Evolutionary conservation across 2,888 invertebrate species (phyloP).

Genomic region (Malachius bipustulatus): DNA sequence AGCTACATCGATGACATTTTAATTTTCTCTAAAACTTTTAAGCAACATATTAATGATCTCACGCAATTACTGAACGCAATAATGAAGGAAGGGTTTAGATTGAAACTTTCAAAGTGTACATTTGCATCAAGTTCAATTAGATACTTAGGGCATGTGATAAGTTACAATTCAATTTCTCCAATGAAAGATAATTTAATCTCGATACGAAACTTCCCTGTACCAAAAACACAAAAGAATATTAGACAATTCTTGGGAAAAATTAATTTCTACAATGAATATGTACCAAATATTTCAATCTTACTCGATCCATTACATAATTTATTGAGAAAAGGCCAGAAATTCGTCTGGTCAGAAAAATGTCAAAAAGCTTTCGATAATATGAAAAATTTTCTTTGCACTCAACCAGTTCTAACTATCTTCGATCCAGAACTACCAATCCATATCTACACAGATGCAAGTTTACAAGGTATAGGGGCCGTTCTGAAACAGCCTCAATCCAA

Average conservation of each 20-base stretch:
- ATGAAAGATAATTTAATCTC: slow-evolving; percentile 14
- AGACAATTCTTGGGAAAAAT: slow-evolving; percentile 15
- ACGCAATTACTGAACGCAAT: slow-evolving; percentile 11
- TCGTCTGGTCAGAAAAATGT: slow-evolving; percentile 18
- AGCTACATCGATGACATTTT: slow-evolving; percentile 21
- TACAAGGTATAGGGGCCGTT: slow-evolving; percentile 20
- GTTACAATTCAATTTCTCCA: slow-evolving; percentile 10
- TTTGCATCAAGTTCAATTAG: slow-evolving; percentile 12
- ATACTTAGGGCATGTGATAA: slow-evolving; percentile 14
- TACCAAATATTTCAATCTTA: slow-evolving; percentile 14
- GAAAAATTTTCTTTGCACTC: slow-evolving; percentile 15
- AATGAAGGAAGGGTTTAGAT: slow-evolving; percentile 12
- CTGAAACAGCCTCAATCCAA: slow-evolving; percentile 17
- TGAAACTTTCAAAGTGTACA: slow-evolving; percentile 14
- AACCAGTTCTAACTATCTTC: slow-evolving; percentile 20
- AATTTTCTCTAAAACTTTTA: slow-evolving; percentile 18
- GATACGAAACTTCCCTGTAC: slow-evolving; percentile 12
- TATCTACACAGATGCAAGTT: slow-evolving; percentile 22
- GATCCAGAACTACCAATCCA: slow-evolving; percentile 17
- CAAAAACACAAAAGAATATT: slow-evolving; percentile 14
- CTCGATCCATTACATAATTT: slow-evolving; percentile 18
- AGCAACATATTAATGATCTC: slow-evolving; percentile 17
- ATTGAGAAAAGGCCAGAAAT: slow-evolving; percentile 16
- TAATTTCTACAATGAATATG: slow-evolving; percentile 12
- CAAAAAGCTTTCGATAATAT: slow-evolving; percentile 12